Conservation (phyloP, 2,797 vertebrate species). For the Taeniopygia guttata region DNA sequence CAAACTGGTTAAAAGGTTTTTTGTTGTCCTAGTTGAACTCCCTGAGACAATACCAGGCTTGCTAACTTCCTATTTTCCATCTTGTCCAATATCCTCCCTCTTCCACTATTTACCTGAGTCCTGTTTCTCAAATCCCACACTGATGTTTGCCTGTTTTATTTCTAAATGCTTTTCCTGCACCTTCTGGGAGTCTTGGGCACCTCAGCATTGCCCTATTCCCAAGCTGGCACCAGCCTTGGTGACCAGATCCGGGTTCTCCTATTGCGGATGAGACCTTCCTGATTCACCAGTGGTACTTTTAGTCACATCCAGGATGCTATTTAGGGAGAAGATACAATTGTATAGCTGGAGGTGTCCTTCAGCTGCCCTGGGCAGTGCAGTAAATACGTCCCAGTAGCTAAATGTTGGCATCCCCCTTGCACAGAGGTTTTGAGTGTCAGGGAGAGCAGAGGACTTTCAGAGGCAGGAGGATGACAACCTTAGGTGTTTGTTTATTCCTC, state of each 20-base stretch:
- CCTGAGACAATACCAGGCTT: neutral
- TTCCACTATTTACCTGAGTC: neutral
- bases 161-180: neutral
- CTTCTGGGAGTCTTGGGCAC: neutral
- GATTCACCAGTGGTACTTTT: neutral
- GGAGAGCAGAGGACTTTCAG: neutral
- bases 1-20: neutral
- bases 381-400: neutral
- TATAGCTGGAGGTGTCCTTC: neutral
- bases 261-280: neutral
- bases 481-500: neutral
- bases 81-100: neutral
- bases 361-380: neutral
- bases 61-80: neutral
- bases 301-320: neutral
- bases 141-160: neutral
- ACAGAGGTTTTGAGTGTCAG: neutral
- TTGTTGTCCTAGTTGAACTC: neutral
- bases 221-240: accelerated
- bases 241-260: neutral
- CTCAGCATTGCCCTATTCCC: neutral
- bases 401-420: neutral
- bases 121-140: neutral
- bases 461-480: neutral
- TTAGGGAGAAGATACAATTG: neutral